Percentiles rank a stretch among this genome's conserved stretches.
phyloP scores from a whole-genome alignment of 2,888 invertebrate genomes.

The Lamellibrachia satsuma region DNA sequence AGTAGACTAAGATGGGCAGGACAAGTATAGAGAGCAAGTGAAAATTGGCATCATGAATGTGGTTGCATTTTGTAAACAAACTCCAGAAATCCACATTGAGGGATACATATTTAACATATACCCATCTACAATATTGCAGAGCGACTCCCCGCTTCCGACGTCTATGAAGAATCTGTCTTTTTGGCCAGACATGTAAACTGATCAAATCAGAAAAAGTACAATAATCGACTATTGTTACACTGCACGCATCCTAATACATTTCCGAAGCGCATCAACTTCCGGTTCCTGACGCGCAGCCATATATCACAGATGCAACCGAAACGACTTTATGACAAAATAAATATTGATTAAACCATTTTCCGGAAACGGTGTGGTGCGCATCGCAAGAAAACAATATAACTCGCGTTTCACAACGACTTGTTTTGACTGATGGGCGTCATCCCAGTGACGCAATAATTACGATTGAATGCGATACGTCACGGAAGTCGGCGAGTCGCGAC shows the following conservation, averaged over 20 bases:
- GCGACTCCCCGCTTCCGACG: not conserved
- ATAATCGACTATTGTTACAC: too few relatives aligned
- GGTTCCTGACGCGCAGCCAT: conserved; percentile 6
- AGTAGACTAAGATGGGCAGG: too few relatives aligned
- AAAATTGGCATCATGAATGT: too few relatives aligned
- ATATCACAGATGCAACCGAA: not conserved
- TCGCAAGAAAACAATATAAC: not conserved
- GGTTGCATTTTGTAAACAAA: too few relatives aligned
- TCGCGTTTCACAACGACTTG: not conserved
- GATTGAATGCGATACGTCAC: not conserved
- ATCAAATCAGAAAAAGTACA: not conserved
- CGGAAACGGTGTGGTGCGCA: not conserved
- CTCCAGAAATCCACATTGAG: too few relatives aligned
- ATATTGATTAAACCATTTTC: not conserved
- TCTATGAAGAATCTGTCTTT: not conserved
- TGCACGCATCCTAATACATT: not conserved
- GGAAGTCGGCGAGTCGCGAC: not conserved
- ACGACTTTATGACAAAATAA: not conserved
- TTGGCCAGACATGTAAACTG: not conserved
- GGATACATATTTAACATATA: too few relatives aligned
- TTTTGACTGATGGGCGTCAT: not conserved
- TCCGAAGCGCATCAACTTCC: conserved; percentile 12
- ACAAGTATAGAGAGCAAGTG: too few relatives aligned
- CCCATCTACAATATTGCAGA: too few relatives aligned
- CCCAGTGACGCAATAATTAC: not conserved